Evolutionary conservation across 2,797 vertebrate species (phyloP), one percentile per base, ranked within the genome.

Genomic region (Malacoctenus gilli): DNA sequence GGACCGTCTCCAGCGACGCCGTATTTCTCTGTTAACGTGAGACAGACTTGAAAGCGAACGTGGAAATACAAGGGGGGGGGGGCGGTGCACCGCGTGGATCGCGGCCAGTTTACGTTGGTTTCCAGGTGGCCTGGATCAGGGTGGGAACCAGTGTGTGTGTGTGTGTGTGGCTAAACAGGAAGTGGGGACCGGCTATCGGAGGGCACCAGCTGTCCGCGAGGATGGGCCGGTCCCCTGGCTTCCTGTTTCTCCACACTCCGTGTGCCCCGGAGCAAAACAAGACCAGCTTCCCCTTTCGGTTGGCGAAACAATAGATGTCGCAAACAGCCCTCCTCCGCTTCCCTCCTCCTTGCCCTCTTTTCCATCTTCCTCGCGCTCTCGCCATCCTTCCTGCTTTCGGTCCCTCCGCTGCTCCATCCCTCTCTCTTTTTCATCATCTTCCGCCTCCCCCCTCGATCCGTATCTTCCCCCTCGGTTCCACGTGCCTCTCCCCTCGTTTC

Each of bases 191-290:
- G 36, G 83, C 85, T 88, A 88, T 89, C 88, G 53, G 69, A 84
- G 83, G 80, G 84, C 84, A 87, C 83, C 87, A 89, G 88, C 86
- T 87, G 85, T 89, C 85, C 40, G 47, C 19, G 56, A 87, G 89
- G 87, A 90, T 85, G 87, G 88, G 84, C 84, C 73, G 82, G 73
- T 86, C 87, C 68, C 31, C 51, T 66, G 40, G 55, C 86, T 89
- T 89, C 89, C 87, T 87, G 88, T 83, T 86, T 86, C 87, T 83
- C 79, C 72, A 71, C 72, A 71, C 69, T 66, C 38, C 54, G 21
- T 54, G 50, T 51, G 70, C 56, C 73, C 77, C 13, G 20, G 49
- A 83, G 77, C 77, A 84, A 88, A 85, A 83, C 83, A 85, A 83
- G 69, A 75, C 58, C 59, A 50, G 78, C 71, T 88, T 89, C 86